phyloP scores from a whole-genome alignment of 2,797 vertebrate species.

The Hydrophis major region DNA sequence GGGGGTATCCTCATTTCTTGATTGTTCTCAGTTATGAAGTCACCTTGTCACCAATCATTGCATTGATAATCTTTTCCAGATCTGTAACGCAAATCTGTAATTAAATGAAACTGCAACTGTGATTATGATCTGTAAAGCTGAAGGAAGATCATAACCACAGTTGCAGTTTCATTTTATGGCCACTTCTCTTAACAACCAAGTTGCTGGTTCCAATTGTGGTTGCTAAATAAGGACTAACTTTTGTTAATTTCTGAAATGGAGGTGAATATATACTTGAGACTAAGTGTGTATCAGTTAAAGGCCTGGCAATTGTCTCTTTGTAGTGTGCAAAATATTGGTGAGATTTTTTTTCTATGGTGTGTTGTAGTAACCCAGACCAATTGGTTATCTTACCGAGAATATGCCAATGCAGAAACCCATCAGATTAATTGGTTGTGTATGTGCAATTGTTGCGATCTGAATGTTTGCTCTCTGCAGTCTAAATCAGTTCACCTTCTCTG shows the following conservation, averaged over 20 bases:
- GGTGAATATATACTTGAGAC: neutral
- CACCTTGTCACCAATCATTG: neutral
- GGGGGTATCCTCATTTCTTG: rapidly evolving
- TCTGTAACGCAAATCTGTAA: neutral
- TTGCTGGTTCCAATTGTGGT: neutral
- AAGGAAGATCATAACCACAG: neutral
- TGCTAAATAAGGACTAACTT: neutral
- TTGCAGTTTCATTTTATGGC: neutral
- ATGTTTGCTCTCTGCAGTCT: neutral
- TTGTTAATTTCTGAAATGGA: neutral
- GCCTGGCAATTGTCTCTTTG: neutral
- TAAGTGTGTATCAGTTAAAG: neutral
- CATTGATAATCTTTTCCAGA: neutral
- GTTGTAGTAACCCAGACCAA: neutral
- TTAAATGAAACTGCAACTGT: no score
- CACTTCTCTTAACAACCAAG: neutral
- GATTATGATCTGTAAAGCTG: neutral
- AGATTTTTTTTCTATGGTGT: neutral
- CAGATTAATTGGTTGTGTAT: neutral
- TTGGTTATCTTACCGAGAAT: neutral
- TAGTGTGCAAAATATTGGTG: neutral
- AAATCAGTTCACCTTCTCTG: neutral
- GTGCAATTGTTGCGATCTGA: neutral
- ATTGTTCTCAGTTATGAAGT: neutral
- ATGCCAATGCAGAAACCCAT: neutral